These are phyloP conservation scores for Chaetorhynchus papuensis DNA, from an alignment of 2,113 vertebrate genomes.

Conservation along the genomic window DNA sequence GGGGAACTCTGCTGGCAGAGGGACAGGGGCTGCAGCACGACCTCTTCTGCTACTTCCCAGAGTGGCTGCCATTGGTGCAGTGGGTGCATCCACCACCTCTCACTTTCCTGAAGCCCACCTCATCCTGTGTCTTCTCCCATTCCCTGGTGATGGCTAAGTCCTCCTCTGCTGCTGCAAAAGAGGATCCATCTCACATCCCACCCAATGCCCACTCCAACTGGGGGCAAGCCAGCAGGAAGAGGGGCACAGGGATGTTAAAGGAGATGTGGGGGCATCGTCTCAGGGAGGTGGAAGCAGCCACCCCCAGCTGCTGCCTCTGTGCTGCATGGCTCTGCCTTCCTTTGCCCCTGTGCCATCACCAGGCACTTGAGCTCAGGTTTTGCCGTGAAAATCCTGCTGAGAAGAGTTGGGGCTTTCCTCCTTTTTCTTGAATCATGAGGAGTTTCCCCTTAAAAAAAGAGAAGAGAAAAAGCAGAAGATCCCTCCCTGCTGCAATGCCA, in stretches of 20 bases:
- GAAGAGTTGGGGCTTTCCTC: not conserved
- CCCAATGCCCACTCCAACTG: not conserved
- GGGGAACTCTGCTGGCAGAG: not conserved
- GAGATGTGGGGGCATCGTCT: not conserved
- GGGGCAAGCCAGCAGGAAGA: not conserved
- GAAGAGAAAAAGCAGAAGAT: constrained; percentile 37
- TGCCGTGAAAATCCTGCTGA: not conserved
- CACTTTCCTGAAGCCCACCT: not conserved
- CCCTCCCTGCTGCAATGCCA: not conserved
- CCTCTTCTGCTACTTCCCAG: not conserved
- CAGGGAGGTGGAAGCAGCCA: not conserved
- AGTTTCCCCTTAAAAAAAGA: constrained; percentile 2
- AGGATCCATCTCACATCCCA: not conserved
- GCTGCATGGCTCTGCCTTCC: not conserved
- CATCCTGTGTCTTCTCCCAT: accelerated
- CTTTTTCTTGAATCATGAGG: not conserved
- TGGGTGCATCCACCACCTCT: not conserved
- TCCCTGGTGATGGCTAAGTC: not conserved
- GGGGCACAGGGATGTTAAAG: not conserved
- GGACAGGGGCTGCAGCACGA: not conserved
- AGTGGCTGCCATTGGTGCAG: not conserved
- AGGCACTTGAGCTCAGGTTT: not conserved
- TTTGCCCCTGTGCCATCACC: not conserved
- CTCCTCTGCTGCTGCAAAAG: not conserved
- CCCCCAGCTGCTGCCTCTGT: not conserved